Base-by-base conservation (phyloP, 2,113 vertebrate genomes). In the Corydoras maculifer region DNA sequence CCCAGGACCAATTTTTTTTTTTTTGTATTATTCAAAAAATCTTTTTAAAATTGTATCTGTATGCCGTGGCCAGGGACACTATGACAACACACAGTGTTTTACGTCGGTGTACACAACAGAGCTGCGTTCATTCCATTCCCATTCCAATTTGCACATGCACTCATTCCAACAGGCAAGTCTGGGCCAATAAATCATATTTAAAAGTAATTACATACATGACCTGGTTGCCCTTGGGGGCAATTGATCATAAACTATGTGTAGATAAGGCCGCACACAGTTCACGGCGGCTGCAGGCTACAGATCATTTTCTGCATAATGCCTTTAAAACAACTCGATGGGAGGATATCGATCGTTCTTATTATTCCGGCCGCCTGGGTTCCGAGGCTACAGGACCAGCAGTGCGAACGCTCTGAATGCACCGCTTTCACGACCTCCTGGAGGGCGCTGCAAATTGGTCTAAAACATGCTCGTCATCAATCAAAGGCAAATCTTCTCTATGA, bases 211-310 rank as follows among this genome's bases (percentile, higher is more conserved):
- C 55, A 58, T 15, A 58, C 14, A 14, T 18, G 18, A 58, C 18
- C 18, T n/a, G 55, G 3, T 18, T 15, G 55, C 55, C 5, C 55
- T 65, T 29, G 63, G 18, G 60, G 18, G 53, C 32, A 29, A 31
- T 31, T 55, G 50, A 57, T 63, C 13, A 32, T 58, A 31, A 60
- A 66, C 54, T 29, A 51, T 53, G 12, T 35, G 12, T 3, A 18
- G 29, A 25, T 9, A 58, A 25, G 18, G 14, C 2, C n/a, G 49
- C 32, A 50, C 43, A 15, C 54, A 12, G 13, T 58, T 65, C 70
- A 72, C 14, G 15, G 15, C 62, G n/a, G 55, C 70, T 72, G 53
- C 61, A 29, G 53, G 62, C 70, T 62, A 65, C 35, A 43, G 35
- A 29, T 58, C 32, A 58, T 49, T 18, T n/a, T 72, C 54, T 49